Evolutionary conservation across 2,113 vertebrate species (phyloP).

Genomic region (Barbus barbus): DNA sequence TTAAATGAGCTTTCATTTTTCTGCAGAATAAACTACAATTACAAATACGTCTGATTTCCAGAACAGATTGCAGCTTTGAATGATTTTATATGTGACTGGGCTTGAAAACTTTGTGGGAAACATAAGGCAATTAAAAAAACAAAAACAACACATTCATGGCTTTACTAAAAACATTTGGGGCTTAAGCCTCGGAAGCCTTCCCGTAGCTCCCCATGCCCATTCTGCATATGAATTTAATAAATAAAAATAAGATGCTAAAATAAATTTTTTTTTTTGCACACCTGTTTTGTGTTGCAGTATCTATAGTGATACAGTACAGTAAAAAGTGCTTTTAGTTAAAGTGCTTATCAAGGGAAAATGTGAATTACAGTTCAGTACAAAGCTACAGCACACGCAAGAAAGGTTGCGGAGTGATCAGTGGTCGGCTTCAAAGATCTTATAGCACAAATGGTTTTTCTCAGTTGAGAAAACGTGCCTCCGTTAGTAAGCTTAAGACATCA

Average conservation of each 20-base stretch:
- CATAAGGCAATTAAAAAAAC: background rate
- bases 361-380: background rate
- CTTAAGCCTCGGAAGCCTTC: background rate
- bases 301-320: background rate
- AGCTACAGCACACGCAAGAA: background rate
- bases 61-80: background rate
- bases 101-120: background rate
- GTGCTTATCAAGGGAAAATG: background rate
- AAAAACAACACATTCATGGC: too few species aligned
- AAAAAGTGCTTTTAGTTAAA: background rate
- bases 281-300: background rate
- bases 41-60: background rate
- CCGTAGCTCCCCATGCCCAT: background rate
- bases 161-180: background rate
- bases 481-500: constrained; percentile 42
- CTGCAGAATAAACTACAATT: background rate
- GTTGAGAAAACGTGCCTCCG: constrained; percentile 26
- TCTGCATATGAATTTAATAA: background rate
- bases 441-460: constrained; percentile 21
- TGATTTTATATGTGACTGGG: background rate
- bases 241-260: background rate
- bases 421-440: constrained; percentile 5
- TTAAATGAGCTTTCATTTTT: background rate
- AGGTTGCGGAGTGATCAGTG: background rate
- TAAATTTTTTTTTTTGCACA: background rate